These are phyloP conservation scores for Nasua narica DNA, from an alignment of 2,797 vertebrate species.

Conservation along the genomic window DNA sequence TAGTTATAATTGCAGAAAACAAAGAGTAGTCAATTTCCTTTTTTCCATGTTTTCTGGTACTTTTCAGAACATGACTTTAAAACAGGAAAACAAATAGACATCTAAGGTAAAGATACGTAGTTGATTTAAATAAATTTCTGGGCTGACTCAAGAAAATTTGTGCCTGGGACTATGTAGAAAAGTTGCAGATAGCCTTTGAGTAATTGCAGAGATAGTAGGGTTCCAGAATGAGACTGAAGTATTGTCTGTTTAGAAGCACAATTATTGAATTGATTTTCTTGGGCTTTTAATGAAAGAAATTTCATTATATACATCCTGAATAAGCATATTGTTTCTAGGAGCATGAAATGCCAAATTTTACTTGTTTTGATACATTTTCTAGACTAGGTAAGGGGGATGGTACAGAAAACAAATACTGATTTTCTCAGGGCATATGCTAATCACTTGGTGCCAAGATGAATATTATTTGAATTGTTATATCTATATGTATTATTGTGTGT, in stretches of 20 bases:
- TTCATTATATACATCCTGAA: neutral
- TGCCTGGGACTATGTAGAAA: neutral
- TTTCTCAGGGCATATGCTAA: neutral
- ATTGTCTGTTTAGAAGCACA: neutral
- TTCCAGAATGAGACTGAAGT: neutral
- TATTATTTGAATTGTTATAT: neutral
- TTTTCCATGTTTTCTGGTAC: neutral
- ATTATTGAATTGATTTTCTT: slow-evolving; percentile 21
- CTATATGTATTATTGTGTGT: neutral
- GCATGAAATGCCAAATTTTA: neutral
- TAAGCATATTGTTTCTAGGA: slow-evolving; percentile 19
- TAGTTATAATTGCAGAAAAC: neutral
- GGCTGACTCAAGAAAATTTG: neutral
- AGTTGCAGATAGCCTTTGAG: neutral
- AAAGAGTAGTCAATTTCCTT: neutral
- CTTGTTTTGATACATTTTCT: slow-evolving; percentile 26
- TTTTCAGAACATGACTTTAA: neutral
- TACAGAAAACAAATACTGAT: neutral
- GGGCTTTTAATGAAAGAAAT: neutral
- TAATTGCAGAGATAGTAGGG: neutral
- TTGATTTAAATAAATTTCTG: slow-evolving; percentile 8
- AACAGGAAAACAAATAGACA: neutral
- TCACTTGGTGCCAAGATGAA: neutral
- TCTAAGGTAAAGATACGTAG: neutral
- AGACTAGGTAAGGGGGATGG: neutral